Base-by-base conservation (phyloP, 2,113 vertebrate species). In the Anhinga rufa region DNA sequence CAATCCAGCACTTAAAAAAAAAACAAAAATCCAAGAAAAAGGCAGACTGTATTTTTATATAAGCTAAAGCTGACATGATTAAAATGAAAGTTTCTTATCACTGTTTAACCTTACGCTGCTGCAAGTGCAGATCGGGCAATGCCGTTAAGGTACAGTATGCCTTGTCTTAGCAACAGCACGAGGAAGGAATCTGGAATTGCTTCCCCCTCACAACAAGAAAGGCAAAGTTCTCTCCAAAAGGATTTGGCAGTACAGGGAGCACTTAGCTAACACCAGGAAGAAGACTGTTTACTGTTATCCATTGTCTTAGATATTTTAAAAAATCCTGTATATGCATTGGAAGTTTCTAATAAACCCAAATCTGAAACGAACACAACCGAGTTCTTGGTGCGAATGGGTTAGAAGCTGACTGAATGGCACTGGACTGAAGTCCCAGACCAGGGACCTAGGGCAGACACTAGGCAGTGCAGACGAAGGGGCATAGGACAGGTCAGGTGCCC, bases 121-220 rank as follows among this genome's bases (percentile, higher is more conserved):
- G 60, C 69, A 51, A 81, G 51, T 32, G 52, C 74, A 87, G 69
- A 66, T 11, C 86, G n/a, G 18, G 32, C 80, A 68, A 51, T 55
- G 69, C 46, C 0, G 3, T 46, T 69, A 42, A 87, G 66, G 40
- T 91, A 87, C 52, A 65, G 22, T 17, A 51, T 49, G 54, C 36
- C 77, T 89, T 61, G 20, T 92, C 83, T 96, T 75, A 52, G 31
- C 66, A 72, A 65, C 60, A 92, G 38, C 74, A 54, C 80, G 80
- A 85, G 81, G 82, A 70, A 90, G 62, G 57, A 92, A 91, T 82
- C 70, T 96, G 71, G 84, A 94, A 95, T 77, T 16, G 20, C 75
- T 90, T 91, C 57, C 57, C 49, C 74, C 82, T 97, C 87, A 69
- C 65, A 91, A 72, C 6, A n/a, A 54, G 81, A 92, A 4, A 84